phyloP scores from a whole-genome alignment of 2,113 vertebrate species.

The Butastur rufipennis region DNA sequence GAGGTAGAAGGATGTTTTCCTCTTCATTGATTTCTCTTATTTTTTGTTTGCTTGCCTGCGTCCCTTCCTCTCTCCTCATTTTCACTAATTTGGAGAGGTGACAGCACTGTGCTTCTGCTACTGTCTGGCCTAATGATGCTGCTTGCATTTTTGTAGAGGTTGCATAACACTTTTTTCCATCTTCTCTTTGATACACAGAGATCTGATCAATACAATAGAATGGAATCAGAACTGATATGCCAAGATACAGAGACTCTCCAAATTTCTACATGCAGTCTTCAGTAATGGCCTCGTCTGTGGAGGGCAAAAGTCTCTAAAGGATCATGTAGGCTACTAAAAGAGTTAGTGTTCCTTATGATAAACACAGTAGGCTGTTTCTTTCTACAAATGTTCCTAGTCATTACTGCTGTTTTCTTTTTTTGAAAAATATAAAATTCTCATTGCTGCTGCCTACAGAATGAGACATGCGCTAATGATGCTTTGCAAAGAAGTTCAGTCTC shows the following conservation, averaged over 20 bases:
- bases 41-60: not conserved
- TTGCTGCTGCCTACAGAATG: not conserved
- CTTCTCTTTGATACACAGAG: not conserved
- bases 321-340: not conserved
- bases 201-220: not conserved
- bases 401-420: not conserved
- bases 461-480: conserved; percentile 35
- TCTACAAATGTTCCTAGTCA: not conserved
- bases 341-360: not conserved
- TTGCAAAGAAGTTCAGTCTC: not conserved
- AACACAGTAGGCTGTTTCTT: not conserved
- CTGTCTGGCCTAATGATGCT: not conserved
- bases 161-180: not conserved
- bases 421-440: not conserved
- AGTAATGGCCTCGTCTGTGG: not conserved
- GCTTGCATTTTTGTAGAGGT: not conserved
- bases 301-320: not conserved
- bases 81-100: not conserved
- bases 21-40: not conserved
- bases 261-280: not conserved
- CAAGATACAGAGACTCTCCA: not conserved
- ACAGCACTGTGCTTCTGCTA: not conserved
- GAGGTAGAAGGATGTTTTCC: not conserved
- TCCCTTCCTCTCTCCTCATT: not conserved
- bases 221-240: not conserved